These are phyloP conservation scores for Mechanitis messenoides DNA, from an alignment of 2,888 invertebrate species.

Conservation along the genomic window DNA sequence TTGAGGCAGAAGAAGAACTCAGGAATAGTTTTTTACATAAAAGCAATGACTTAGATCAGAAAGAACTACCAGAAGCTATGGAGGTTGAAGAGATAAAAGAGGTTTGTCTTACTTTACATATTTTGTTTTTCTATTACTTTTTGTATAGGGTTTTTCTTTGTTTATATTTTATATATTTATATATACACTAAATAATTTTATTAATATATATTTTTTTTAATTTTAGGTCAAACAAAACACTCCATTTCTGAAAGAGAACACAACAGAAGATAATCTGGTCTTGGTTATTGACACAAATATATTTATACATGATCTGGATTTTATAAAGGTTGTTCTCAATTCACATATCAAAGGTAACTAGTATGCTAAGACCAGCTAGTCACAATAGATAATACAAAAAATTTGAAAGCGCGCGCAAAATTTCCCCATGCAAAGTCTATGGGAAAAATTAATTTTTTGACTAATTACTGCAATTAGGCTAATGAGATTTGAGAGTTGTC, in stretches of 20 bases:
- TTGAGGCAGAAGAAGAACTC: slow-evolving; percentile 33
- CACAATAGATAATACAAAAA: no score
- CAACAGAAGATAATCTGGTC: slow-evolving; percentile 45
- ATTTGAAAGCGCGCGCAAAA: no score
- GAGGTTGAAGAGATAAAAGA: slow-evolving; percentile 57
- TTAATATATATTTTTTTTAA: neutral
- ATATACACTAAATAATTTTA: no score
- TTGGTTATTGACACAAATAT: slow-evolving; percentile 71
- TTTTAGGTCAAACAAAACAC: slow-evolving; percentile 44
- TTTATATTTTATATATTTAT: no score
- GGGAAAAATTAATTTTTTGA: no score
- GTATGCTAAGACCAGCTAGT: no score
- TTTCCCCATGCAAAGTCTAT: no score
- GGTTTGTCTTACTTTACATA: slow-evolving; percentile 36
- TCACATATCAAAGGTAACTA: slow-evolving; percentile 64
- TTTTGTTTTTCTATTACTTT: slow-evolving; percentile 7
- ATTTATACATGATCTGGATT: slow-evolving; percentile 66
- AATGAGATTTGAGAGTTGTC: no score
- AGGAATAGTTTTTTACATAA: slow-evolving; percentile 22
- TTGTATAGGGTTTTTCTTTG: no score
- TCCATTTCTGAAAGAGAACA: slow-evolving; percentile 41
- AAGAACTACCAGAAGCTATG: slow-evolving; percentile 48
- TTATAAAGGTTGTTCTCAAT: slow-evolving; percentile 61
- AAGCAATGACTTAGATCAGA: slow-evolving; percentile 18
- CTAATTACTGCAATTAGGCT: no score